These are phyloP conservation scores for Coregonus suidteri DNA, from an alignment of 2,797 vertebrate genomes.

Conservation along the genomic window DNA sequence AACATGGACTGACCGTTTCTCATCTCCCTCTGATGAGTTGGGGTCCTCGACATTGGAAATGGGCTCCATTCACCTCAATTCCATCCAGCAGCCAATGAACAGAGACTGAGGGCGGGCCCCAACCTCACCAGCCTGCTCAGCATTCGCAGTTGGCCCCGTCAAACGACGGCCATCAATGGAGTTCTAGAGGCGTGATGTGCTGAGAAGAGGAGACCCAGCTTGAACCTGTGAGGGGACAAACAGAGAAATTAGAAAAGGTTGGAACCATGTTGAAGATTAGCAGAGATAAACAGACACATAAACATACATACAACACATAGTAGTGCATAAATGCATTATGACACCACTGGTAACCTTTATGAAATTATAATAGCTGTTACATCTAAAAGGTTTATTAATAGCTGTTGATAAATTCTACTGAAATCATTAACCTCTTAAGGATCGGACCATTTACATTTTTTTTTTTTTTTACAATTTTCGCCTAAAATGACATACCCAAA, in stretches of 20 bases:
- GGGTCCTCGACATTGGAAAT: slow-evolving; percentile 90
- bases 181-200: background rate
- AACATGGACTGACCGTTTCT: slow-evolving; percentile 82
- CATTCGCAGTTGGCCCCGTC: slow-evolving; percentile 59
- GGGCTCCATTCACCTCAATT: slow-evolving; percentile 89
- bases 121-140: slow-evolving; percentile 62
- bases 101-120: slow-evolving; percentile 81
- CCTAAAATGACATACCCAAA: no score
- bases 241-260: background rate
- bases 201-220: background rate
- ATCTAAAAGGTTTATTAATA: background rate
- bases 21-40: slow-evolving; percentile 89
- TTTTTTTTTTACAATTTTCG: no score
- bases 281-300: background rate
- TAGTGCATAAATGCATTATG: no score
- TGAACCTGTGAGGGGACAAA: background rate
- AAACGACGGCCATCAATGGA: slow-evolving; percentile 50
- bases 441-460: no score
- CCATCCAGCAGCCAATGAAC: slow-evolving; percentile 86
- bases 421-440: background rate
- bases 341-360: background rate
- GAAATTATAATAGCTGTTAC: background rate
- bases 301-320: background rate
- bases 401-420: background rate
- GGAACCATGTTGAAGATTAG: no score